These are phyloP conservation scores for Tachina lurida DNA, from an alignment of 2,888 invertebrate species.

Conservation along the genomic window DNA sequence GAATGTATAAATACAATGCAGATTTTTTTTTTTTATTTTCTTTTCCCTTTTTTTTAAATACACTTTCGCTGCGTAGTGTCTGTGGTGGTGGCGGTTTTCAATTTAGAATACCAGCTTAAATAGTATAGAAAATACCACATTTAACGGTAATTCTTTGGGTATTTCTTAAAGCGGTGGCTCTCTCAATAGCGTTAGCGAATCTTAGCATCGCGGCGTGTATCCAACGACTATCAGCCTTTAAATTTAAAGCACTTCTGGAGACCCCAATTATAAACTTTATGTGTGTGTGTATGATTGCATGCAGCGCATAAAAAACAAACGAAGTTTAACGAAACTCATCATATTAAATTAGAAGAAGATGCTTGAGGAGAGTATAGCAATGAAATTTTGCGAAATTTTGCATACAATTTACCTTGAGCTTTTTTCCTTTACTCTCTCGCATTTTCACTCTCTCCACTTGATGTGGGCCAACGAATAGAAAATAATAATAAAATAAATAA, in stretches of 20 bases:
- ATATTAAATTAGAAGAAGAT: conserved; percentile 52
- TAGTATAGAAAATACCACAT: conserved; percentile 56
- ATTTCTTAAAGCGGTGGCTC: conserved; percentile 50
- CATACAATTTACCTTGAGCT: conserved; percentile 71
- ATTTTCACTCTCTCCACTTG: conserved; percentile 13
- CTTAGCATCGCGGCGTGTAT: conserved; percentile 82
- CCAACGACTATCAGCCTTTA: conserved; percentile 80
- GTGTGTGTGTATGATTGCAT: conserved; percentile 14
- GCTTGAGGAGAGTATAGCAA: conserved; percentile 55
- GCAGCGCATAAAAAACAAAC: conserved; percentile 42
- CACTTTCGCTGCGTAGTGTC: conserved; percentile 69
- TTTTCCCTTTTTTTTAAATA: conserved; percentile 26
- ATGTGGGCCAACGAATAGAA: background rate
- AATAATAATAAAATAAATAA: background rate
- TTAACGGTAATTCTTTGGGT: conserved; percentile 62
- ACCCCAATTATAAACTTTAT: conserved; percentile 67
- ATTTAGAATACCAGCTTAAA: conserved; percentile 61
- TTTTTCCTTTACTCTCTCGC: conserved; percentile 24
- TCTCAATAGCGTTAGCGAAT: conserved; percentile 79
- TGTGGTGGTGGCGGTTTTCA: conserved; percentile 70
- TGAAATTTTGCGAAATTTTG: conserved; percentile 53
- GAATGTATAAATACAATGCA: background rate
- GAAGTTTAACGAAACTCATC: conserved; percentile 60
- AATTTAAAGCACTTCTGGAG: conserved; percentile 78
- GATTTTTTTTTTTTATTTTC: background rate